phyloP scores from a whole-genome alignment of 2,888 invertebrate species.

The Eupsilia transversa region DNA sequence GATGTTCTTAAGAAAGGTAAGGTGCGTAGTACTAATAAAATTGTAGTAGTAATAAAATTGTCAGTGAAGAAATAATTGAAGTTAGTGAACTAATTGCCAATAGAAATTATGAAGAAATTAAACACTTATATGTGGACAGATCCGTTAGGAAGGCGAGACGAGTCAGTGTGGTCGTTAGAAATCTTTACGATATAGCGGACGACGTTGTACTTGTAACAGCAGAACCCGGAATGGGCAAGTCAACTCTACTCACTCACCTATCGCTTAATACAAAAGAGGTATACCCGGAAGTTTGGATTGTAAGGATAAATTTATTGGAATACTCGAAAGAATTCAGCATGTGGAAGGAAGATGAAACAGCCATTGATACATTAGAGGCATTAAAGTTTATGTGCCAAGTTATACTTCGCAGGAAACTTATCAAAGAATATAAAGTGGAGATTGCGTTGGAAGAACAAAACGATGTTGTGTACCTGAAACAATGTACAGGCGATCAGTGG shows the following conservation, averaged over 20 bases:
- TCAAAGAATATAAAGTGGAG: background rate
- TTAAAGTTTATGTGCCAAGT: constrained; percentile 30
- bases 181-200: constrained; percentile 6
- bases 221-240: constrained; percentile 65
- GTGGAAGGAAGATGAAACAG: constrained; percentile 27
- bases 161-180: background rate
- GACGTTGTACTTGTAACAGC: constrained; percentile 48
- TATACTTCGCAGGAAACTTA: constrained; percentile 5
- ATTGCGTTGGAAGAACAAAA: constrained; percentile 15
- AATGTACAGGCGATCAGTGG: constrained; percentile 16
- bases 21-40: too few species aligned
- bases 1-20: too few species aligned
- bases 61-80: constrained; percentile 26
- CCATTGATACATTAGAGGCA: constrained; percentile 20
- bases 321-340: constrained; percentile 30
- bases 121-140: constrained; percentile 51
- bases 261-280: constrained; percentile 48
- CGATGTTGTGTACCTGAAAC: constrained; percentile 20
- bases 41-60: too few species aligned
- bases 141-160: background rate
- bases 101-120: constrained; percentile 44
- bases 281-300: constrained; percentile 51
- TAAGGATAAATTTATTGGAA: constrained; percentile 51
- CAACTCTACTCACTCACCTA: constrained; percentile 51
- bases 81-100: constrained; percentile 27